Conservation (phyloP, 2,888 invertebrate species). For the Drosophila anomalata region DNA sequence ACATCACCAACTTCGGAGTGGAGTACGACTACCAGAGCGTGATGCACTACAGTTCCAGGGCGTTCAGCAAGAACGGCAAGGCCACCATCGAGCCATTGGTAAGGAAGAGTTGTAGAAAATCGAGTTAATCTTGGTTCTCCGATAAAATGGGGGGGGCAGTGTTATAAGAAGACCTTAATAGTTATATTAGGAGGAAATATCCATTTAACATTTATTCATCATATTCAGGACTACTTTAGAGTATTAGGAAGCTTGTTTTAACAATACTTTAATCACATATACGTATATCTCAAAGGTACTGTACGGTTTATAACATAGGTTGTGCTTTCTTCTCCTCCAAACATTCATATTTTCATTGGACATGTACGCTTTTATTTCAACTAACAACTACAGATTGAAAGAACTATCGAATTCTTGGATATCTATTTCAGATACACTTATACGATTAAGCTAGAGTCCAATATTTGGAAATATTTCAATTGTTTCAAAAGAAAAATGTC, state of each 20-base stretch:
- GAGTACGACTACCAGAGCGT: constrained; percentile 89
- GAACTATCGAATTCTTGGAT: not conserved
- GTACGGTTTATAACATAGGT: not conserved
- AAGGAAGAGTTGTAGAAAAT: constrained; percentile 24
- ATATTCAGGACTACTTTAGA: not conserved
- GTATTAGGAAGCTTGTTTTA: not conserved
- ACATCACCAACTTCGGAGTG: constrained; percentile 88
- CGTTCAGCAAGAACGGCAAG: constrained; percentile 88
- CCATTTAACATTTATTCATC: not conserved
- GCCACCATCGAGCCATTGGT: constrained; percentile 87
- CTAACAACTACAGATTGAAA: not conserved
- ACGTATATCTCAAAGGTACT: constrained; percentile 1
- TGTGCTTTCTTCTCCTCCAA: not conserved
- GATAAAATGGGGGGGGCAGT: no score
- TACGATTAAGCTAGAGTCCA: not conserved
- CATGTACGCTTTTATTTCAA: not conserved
- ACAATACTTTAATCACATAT: constrained; percentile 4
- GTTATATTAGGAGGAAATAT: not conserved
- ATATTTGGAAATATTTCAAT: not conserved
- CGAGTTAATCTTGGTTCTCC: not conserved
- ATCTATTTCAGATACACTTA: not conserved
- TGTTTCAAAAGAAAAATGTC: not conserved
- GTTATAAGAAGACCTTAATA: not conserved
- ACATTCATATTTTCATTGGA: not conserved
- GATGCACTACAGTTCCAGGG: constrained; percentile 89